Base-by-base conservation (phyloP, 1,140 invertebrate genomes). In the Argopecten irradians region DNA sequence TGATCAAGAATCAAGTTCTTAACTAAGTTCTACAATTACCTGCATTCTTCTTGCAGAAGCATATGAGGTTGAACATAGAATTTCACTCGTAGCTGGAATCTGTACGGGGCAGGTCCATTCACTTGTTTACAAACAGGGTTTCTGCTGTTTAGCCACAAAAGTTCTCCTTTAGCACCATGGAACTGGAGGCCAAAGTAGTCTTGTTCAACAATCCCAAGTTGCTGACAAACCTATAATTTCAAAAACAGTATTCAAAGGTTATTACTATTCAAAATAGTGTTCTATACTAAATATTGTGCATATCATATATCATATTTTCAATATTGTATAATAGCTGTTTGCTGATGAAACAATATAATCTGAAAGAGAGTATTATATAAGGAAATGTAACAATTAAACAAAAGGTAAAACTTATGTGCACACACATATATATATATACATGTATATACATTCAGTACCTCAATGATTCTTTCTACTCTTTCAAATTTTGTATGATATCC, bases 1-100 rank as follows among this genome's bases (percentile, higher is more conserved):
- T n/a, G n/a, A n/a, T n/a, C n/a, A n/a, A n/a, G n/a, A n/a, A n/a
- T n/a, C n/a, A n/a, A n/a, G n/a, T n/a, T n/a, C n/a, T n/a, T n/a
- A n/a, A n/a, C n/a, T n/a, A n/a, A n/a, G 36, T 8, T 39, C 5
- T 39, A 46, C 1, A 46, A 46, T 95, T 96, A 97, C 97, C 97
- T 97, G 32, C 97, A 98, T 22, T 97, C 97, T 93, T 98, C 97
- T 95, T 98, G 97, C 82, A 98, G 96, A 85, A 98, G 96, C 88
- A 97, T 96, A 96, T 98, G 98, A 16, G 98, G 98, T 1, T 97
- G 97, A 55, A 98, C 98, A 97, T 97, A 98, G 96, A 98, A 98
- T 94, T 98, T 98, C 34, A 98, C 97, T 96, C 97, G 93, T 95
- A 97, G 91, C 96, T 96, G 93, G 96, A 97, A 95, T 93, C 97